phyloP scores from a whole-genome alignment of 2,113 vertebrate genomes.

The Micromys minutus region DNA sequence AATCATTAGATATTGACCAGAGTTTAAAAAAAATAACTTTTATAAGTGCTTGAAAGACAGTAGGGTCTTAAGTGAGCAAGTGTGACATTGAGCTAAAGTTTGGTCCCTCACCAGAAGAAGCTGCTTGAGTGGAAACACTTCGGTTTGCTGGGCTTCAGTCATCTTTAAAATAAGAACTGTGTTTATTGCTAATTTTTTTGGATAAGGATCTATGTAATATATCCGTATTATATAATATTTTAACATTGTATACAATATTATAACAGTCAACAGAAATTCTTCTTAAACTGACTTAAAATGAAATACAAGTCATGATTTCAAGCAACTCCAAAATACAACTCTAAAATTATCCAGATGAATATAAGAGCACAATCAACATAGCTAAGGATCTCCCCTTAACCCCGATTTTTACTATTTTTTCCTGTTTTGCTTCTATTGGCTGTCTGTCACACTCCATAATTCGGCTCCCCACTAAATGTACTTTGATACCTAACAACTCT shows the following conservation, averaged over 20 bases:
- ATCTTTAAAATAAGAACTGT: background rate
- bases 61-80: background rate
- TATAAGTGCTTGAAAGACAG: background rate
- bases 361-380: background rate
- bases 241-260: too few relatives aligned
- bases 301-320: conserved; percentile 12
- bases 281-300: background rate
- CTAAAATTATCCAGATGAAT: background rate
- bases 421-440: background rate
- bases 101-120: background rate
- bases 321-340: background rate
- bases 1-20: background rate
- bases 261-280: background rate
- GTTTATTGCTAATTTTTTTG: background rate
- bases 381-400: background rate
- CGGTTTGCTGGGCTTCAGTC: background rate
- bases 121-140: background rate
- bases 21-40: background rate
- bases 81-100: background rate
- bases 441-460: background rate
- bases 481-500: background rate
- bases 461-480: background rate
- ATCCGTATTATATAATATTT: too few relatives aligned
- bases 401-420: background rate
- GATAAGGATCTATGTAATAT: background rate